Evolutionary conservation across 2,888 invertebrate genomes (phyloP), one percentile per base, ranked within the genome.

Genomic region (Tinea pellionella): DNA sequence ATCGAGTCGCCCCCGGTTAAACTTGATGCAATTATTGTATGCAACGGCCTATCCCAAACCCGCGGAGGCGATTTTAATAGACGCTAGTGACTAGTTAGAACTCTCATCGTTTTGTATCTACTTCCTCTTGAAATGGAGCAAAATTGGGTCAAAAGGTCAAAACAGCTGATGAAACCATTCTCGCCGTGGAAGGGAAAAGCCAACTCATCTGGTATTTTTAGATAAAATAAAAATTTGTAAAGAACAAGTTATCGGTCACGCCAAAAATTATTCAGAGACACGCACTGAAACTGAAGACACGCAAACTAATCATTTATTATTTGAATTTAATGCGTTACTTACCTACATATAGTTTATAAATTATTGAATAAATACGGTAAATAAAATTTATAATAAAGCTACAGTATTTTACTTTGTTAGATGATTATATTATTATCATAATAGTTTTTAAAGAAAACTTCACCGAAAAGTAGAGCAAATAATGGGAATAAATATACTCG

Each of bases 21-120:
- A 85, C 80, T 84, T 79, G 75, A 82, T 86, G 86, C 86, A 87
- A 84, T 85, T 81, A 86, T 85, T 85, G 60, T 60, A 60, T 62
- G 86, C 86, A 86, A 79, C 82, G 83, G 69, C 83, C 83, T 77
- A 76, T 80, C 76, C 75, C 57, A 16, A 15, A 16, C 6, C 24
- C 32, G 18, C 55, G 42, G 53, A 53, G 4, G 24, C 24, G 24
- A 6, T 18, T 53, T 53, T 53, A 51, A 47, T 47, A 47, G 15
- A 37, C 37, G 11, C 47, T 6, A 6, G n/a, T 15, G 47, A 15
- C 15, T n/a, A 9, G 37, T 6, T 12, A 37, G 47, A 8, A 2
- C 13, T 9, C 47, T 16, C n/a, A n/a, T n/a, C 13, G 47, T 47
- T 47, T 2, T 15, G 47, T 16, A 15, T 47, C 47, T 16, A 4